Evolutionary conservation across 2,797 vertebrate genomes (phyloP).

Genomic region (Smutsia gigantea): DNA sequence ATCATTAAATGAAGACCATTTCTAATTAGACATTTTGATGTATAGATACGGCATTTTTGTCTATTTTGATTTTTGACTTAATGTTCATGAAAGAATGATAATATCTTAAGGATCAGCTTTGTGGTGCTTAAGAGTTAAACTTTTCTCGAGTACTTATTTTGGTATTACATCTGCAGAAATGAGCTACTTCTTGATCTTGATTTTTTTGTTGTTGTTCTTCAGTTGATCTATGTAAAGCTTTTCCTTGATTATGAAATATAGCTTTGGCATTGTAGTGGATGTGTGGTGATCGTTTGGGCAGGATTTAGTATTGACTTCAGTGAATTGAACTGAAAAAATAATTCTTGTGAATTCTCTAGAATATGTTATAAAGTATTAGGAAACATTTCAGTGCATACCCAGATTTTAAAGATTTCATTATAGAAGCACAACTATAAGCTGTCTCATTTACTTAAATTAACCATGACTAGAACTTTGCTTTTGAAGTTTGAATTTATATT

Average conservation of each 20-base stretch:
- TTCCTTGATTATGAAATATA: background rate
- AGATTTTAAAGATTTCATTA: background rate
- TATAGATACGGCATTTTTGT: background rate
- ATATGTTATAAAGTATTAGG: background rate
- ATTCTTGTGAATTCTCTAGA: background rate
- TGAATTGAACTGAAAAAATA: background rate
- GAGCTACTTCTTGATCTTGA: background rate
- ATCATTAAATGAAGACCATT: background rate
- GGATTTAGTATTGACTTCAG: background rate
- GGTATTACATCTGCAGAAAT: background rate
- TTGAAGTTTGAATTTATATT: slow-evolving; percentile 66
- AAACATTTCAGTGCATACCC: background rate
- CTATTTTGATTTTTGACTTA: no score
- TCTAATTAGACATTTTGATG: background rate
- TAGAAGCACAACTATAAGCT: background rate
- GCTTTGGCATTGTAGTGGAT: background rate
- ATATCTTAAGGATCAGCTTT: background rate
- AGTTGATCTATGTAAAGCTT: background rate
- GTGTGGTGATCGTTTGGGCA: background rate
- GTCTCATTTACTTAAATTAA: background rate
- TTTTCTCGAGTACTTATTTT: background rate
- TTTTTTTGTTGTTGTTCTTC: background rate
- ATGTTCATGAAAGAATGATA: background rate
- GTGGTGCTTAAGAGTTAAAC: background rate
- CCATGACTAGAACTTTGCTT: background rate